Evolutionary conservation across 2,888 invertebrate species (phyloP), one percentile per base, ranked within the genome.

Genomic region (Temnothorax rugatulus): DNA sequence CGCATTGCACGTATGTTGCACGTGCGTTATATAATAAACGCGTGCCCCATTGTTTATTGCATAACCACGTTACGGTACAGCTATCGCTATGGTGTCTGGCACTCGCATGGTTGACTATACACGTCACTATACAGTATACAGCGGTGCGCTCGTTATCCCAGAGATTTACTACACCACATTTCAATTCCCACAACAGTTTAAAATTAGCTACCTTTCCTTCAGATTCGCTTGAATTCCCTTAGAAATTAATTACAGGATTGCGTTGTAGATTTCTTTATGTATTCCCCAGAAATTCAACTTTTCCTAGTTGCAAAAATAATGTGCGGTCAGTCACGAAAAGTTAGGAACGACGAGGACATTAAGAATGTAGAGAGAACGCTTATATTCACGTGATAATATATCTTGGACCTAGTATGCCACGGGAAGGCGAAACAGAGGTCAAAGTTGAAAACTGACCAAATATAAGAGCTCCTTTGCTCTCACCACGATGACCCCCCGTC

Each of bases 321-420:
- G 66, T n/a, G 21, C 25, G 50, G 15, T 79, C 44, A 15, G 11
- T 15, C 15, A 7, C 7, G 41, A 68, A 29, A 57, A 44, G 18
- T 44, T 15, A 18, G n/a, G 21, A 15, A 54, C 44, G n/a, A 54
- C 13, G 38, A 13, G 11, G 57, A 47, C 15, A 34, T 57, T 57
- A 34, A 57, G 29, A 21, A 59, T 21, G 29, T 15, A 18, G 81
- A 13, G 71, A 64, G 61, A 50, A 41, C 59, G 38, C 21, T 54
- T 29, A 15, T 68, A 73, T 82, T 15, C 79, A 54, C 66, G 63
- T 52, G 71, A 82, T 82, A 44, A 73, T 85, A 82, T 84, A 79
- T 44, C 25, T 34, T 57, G 15, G n/a, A 34, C 29, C 71, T 64
- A 74, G 69, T 83, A 64, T 79, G 85, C 59, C 71, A 74, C 25